Conservation (phyloP, 2,797 vertebrate species). For the Remorina albescens region DNA sequence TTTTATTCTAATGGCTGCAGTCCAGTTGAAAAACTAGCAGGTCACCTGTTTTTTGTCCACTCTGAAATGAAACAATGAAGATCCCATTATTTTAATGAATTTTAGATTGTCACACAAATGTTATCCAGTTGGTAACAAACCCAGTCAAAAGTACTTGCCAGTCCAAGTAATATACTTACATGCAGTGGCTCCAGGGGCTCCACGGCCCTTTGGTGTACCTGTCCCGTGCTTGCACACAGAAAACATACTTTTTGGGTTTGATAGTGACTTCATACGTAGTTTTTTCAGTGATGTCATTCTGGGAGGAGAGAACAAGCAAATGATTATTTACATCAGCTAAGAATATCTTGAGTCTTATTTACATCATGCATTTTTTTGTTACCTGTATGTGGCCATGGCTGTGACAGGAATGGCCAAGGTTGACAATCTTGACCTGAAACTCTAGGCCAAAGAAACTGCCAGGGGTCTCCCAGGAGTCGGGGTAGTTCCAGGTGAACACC, state of each 20-base stretch:
- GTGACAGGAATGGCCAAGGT: constrained; percentile 48
- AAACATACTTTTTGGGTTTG: constrained; percentile 47
- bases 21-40: constrained; percentile 1
- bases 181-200: constrained; percentile 63
- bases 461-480: constrained; percentile 80
- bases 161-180: constrained; percentile 47
- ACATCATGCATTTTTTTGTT: neutral
- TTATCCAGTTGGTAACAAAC: neutral
- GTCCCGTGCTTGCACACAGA: constrained; percentile 76
- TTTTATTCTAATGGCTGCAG: neutral
- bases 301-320: neutral
- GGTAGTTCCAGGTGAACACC: constrained; percentile 74
- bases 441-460: constrained; percentile 73
- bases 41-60: constrained; percentile 1
- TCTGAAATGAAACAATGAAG: constrained; percentile 37
- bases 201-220: constrained; percentile 59
- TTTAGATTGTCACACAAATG: neutral
- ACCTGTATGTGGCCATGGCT: constrained; percentile 33
- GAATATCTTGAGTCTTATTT: neutral
- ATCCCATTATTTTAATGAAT: neutral
- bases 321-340: neutral
- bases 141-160: no score
- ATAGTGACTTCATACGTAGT: constrained; percentile 14
- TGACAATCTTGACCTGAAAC: constrained; percentile 80
- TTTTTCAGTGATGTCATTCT: neutral